These are phyloP conservation scores for Bellardia pandia DNA, from an alignment of 2,888 invertebrate species.

Conservation along the genomic window DNA sequence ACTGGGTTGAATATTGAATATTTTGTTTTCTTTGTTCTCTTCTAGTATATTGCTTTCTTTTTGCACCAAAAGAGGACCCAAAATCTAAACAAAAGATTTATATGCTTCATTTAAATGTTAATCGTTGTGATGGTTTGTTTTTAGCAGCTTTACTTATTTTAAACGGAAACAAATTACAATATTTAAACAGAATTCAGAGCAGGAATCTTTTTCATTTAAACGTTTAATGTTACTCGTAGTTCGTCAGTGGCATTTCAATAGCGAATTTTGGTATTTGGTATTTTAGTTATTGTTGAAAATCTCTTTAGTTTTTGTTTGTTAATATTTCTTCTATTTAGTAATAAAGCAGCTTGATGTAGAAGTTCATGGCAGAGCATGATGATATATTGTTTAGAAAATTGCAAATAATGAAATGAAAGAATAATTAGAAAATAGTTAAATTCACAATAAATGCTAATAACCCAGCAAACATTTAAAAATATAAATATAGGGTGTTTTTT, in stretches of 20 bases:
- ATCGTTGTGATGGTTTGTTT: neutral
- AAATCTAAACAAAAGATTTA: conserved; percentile 61
- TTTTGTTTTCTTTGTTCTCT: neutral
- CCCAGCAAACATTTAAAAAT: too few relatives aligned
- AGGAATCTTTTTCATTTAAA: conserved; percentile 28
- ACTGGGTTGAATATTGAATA: conserved; percentile 49
- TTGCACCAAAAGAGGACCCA: conserved; percentile 14
- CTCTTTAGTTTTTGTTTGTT: conserved; percentile 3
- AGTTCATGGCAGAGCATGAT: neutral
- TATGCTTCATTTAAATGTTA: conserved; percentile 59
- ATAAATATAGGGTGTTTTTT: too few relatives aligned
- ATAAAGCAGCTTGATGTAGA: neutral
- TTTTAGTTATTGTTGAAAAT: conserved; percentile 27
- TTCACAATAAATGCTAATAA: too few relatives aligned
- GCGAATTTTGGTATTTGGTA: neutral
- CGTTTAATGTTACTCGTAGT: neutral
- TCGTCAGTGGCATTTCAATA: neutral
- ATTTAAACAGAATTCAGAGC: neutral
- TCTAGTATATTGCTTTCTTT: neutral
- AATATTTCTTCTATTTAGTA: conserved; percentile 1
- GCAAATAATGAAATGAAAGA: neutral
- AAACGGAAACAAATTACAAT: neutral
- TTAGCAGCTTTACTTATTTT: neutral
- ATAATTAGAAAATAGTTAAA: neutral
- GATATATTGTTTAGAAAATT: neutral